Evolutionary conservation across 2,113 vertebrate species (phyloP).

Genomic region (Felis chaus): DNA sequence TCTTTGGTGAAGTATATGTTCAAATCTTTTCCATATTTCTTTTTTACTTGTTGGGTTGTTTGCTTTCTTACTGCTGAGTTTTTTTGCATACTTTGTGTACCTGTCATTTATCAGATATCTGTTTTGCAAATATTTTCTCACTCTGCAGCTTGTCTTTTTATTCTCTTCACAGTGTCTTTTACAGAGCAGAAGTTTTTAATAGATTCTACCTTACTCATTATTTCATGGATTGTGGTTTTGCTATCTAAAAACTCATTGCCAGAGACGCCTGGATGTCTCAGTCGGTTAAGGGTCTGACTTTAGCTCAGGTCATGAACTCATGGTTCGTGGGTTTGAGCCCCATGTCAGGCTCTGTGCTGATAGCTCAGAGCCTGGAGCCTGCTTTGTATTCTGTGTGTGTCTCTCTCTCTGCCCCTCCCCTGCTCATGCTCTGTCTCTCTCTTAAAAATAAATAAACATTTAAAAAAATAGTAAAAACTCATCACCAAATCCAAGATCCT

Average conservation of each 20-base stretch:
- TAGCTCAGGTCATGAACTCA: no score
- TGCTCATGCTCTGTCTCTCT: no score
- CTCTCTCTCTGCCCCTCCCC: no score
- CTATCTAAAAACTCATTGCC: background rate
- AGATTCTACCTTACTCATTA: background rate
- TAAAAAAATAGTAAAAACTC: background rate
- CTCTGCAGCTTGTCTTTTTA: background rate
- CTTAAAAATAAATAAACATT: no score
- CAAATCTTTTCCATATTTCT: background rate
- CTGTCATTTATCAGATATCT: background rate
- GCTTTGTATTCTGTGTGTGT: no score
- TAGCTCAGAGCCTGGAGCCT: no score
- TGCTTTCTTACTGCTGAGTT: background rate
- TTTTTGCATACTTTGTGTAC: background rate
- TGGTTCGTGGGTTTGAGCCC: no score
- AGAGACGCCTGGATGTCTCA: no score
- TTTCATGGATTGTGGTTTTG: background rate
- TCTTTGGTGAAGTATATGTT: background rate
- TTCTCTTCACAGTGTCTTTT: background rate
- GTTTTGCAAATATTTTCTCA: background rate
- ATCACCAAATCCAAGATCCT: background rate
- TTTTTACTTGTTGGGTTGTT: background rate
- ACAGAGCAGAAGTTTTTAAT: background rate
- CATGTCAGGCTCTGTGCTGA: no score
- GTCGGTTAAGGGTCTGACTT: no score